Evolutionary conservation across 1,140 invertebrate species (phyloP).

Genomic region (Episyrphus balteatus): DNA sequence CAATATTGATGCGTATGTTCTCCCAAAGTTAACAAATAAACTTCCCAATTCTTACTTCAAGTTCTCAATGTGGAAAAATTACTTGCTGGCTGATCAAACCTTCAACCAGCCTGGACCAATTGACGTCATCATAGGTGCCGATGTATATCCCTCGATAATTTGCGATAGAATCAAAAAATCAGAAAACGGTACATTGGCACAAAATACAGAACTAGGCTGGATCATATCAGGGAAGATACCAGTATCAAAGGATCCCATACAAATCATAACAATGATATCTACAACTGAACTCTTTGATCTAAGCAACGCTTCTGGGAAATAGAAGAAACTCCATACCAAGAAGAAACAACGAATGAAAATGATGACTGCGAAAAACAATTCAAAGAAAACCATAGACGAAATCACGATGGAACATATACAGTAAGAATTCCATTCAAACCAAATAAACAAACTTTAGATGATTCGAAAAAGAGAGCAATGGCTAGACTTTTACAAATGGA

Average conservation of each 20-base stretch:
- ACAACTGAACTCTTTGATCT: slow-evolving; percentile 1
- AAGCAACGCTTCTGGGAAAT: slow-evolving; percentile 20
- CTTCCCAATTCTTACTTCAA: not conserved
- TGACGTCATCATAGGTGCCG: slow-evolving; percentile 18
- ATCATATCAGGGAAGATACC: slow-evolving; percentile 4
- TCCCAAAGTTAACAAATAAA: not conserved
- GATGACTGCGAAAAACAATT: slow-evolving; percentile 8
- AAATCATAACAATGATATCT: not conserved
- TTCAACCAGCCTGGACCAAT: slow-evolving; percentile 16
- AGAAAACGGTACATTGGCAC: not conserved
- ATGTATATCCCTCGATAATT: slow-evolving; percentile 11
- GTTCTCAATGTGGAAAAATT: slow-evolving; percentile 1
- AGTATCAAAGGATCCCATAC: not conserved
- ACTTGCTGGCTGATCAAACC: slow-evolving; percentile 18
- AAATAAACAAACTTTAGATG: slow-evolving; percentile 16
- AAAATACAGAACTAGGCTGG: slow-evolving; percentile 14
- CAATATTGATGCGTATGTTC: slow-evolving; percentile 1
- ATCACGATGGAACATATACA: slow-evolving; percentile 7
- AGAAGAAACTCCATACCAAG: slow-evolving; percentile 8
- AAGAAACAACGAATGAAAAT: slow-evolving; percentile 3
- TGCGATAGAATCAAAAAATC: slow-evolving; percentile 9
- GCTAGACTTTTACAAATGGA: slow-evolving; percentile 19
- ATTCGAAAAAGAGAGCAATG: slow-evolving; percentile 16
- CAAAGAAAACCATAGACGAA: no score
- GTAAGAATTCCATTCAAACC: slow-evolving; percentile 12